phyloP scores from a whole-genome alignment of 92 coral and sea anemone genomes.

The Galaxea fascicularis region DNA sequence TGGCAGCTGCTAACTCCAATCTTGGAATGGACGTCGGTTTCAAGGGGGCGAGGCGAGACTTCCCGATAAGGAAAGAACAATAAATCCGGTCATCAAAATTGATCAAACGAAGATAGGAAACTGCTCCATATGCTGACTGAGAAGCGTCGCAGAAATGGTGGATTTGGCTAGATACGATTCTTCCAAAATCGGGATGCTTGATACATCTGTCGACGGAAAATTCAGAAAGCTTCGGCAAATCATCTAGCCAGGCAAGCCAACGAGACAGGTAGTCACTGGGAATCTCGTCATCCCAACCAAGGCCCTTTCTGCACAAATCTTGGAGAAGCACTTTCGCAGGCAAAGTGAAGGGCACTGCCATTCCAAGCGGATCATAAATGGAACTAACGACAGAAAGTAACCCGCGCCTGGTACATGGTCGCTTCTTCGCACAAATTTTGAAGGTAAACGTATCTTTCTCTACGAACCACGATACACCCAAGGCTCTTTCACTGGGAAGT shows the following conservation, averaged over 20 bases:
- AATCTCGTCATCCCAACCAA: no score
- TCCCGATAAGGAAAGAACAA: neutral
- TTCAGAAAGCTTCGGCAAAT: slow-evolving; percentile 32
- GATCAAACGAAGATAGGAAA: no score
- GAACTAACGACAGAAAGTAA: slow-evolving; percentile 2
- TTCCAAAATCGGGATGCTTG: neutral
- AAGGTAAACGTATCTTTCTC: no score
- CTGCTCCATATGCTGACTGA: no score
- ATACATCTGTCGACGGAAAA: slow-evolving; percentile 31
- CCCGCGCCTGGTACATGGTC: slow-evolving; percentile 12
- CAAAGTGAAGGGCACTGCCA: slow-evolving; percentile 43
- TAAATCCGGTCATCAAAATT: neutral
- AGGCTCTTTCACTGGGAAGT: no score
- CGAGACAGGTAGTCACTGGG: no score
- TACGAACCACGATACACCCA: no score
- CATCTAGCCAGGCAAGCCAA: no score
- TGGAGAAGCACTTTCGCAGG: slow-evolving; percentile 54
- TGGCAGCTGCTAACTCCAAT: no score
- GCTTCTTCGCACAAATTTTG: no score
- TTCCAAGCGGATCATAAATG: slow-evolving; percentile 49
- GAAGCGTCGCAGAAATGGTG: slow-evolving; percentile 6
- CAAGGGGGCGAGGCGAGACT: neutral
- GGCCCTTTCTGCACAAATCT: no score
- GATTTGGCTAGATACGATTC: neutral
- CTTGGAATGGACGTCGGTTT: no score